Conservation (phyloP, 2,113 vertebrate genomes). For the Hemicordylus capensis region DNA sequence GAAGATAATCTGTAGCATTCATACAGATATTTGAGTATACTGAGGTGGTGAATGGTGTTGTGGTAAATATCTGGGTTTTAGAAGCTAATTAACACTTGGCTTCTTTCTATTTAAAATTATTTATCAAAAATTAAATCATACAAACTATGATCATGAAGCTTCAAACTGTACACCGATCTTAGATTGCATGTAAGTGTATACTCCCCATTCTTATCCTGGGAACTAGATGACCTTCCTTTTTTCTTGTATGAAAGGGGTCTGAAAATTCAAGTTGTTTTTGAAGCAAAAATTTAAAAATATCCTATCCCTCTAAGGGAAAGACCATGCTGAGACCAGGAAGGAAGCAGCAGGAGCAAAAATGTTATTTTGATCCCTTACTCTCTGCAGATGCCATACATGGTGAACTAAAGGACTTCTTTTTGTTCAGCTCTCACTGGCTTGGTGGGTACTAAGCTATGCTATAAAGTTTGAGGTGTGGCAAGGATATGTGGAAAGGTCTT, state of each 20-base stretch:
- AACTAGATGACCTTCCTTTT: not conserved
- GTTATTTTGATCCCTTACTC: not conserved
- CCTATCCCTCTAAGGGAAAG: not conserved
- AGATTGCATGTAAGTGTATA: not conserved
- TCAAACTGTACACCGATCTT: not conserved
- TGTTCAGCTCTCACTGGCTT: not conserved
- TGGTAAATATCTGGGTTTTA: not conserved
- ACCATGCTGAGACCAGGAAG: not conserved
- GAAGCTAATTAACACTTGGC: conserved; percentile 15
- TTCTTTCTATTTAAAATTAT: not conserved
- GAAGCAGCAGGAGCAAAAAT: not conserved
- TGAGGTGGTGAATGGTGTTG: not conserved
- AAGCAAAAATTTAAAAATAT: not conserved
- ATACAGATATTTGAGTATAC: not conserved
- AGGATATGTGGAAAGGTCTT: not conserved
- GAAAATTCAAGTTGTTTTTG: not conserved
- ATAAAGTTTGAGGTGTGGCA: not conserved
- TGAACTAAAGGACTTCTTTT: not conserved
- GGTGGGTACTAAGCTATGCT: not conserved
- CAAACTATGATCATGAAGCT: not conserved
- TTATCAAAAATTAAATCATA: not conserved
- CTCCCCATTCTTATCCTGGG: not conserved
- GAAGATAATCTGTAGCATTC: not conserved
- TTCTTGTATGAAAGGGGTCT: not conserved
- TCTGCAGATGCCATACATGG: not conserved